A percentile compares a stretch with the other conserved stretches of the same genome.
Conservation (phyloP, 1,140 invertebrate species). For the Diorhabda carinulata region DNA sequence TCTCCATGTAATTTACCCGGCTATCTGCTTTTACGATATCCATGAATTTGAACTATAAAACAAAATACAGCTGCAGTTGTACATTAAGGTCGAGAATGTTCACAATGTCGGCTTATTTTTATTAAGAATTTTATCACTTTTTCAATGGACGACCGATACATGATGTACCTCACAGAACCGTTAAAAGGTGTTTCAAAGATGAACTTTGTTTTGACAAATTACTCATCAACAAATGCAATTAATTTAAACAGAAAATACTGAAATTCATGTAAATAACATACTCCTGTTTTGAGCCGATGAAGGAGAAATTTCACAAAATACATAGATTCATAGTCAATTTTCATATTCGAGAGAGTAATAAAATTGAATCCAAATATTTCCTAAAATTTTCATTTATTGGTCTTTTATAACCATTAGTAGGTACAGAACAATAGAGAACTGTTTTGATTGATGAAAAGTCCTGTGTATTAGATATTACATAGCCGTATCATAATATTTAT, state of each 20-base stretch:
- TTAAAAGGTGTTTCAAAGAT: background rate
- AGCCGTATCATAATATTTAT: too few species aligned
- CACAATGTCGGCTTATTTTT: slow-evolving; percentile 1
- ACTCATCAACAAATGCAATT: background rate
- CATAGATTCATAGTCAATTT: background rate
- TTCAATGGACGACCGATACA: background rate
- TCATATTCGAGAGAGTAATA: background rate
- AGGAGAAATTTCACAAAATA: background rate
- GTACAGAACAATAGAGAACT: too few species aligned
- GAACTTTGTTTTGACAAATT: background rate
- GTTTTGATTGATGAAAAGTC: too few species aligned
- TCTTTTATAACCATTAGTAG: too few species aligned
- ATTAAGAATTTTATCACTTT: background rate
- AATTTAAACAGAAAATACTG: background rate
- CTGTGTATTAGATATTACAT: too few species aligned
- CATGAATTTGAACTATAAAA: background rate
- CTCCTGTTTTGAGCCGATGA: background rate
- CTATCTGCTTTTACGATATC: slow-evolving; percentile 2
- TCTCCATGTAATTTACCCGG: background rate
- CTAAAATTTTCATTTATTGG: background rate
- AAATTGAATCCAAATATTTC: background rate
- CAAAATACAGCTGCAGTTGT: slow-evolving; percentile 1
- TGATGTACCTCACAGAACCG: background rate
- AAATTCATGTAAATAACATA: background rate
- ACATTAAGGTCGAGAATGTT: slow-evolving; percentile 2